Evolutionary conservation across 1,140 invertebrate species (phyloP).

Genomic region (Drosophila erecta): DNA sequence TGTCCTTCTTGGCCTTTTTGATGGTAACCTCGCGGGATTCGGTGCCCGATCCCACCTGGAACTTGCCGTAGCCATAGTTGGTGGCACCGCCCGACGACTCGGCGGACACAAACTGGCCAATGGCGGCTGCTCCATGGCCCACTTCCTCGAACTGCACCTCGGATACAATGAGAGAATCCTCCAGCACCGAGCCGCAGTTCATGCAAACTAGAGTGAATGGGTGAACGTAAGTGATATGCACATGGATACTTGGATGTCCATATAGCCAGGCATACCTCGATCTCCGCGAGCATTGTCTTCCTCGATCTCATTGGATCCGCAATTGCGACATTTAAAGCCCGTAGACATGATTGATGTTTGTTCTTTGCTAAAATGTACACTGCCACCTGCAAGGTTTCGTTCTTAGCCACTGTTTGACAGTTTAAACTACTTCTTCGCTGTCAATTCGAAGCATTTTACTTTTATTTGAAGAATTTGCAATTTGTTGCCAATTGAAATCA

Average conservation of each 20-base stretch:
- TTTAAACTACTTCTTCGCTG: constrained; percentile 4
- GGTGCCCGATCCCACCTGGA: constrained; percentile 91
- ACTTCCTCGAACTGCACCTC: constrained; percentile 98
- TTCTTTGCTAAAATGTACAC: neutral
- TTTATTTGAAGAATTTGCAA: constrained; percentile 25
- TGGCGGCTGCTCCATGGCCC: constrained; percentile 93
- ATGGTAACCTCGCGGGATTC: constrained; percentile 96
- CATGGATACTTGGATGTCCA: neutral
- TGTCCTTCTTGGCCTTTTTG: constrained; percentile 93
- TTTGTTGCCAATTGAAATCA: constrained; percentile 19
- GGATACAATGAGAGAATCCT: constrained; percentile 98
- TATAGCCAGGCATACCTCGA: constrained; percentile 67
- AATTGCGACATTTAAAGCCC: constrained; percentile 92
- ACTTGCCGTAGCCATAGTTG: constrained; percentile 90
- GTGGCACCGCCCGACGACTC: constrained; percentile 93
- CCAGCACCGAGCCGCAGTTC: constrained; percentile 97
- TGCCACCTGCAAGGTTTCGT: neutral
- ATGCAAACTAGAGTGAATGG: constrained; percentile 90
- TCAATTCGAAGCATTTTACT: constrained; percentile 13
- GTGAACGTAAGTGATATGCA: too few relatives aligned
- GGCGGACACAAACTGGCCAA: constrained; percentile 96
- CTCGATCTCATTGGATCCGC: constrained; percentile 97
- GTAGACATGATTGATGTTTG: constrained; percentile 61
- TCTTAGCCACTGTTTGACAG: neutral
- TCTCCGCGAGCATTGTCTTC: constrained; percentile 96